Evolutionary conservation across 2,797 vertebrate species (phyloP).

Genomic region (Dryobates pubescens): DNA sequence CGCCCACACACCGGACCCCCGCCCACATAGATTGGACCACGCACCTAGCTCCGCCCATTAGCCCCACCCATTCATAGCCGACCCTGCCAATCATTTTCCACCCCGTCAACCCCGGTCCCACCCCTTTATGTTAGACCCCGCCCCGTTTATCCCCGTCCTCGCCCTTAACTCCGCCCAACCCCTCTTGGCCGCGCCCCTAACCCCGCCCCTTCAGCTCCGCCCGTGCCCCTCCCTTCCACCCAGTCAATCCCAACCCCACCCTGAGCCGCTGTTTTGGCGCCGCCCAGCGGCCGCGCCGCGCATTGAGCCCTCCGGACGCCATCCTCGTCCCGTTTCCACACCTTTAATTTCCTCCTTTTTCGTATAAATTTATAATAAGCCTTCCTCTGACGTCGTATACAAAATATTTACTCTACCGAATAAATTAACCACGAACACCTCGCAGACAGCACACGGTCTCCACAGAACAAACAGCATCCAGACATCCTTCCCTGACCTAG

Average conservation of each 20-base stretch:
- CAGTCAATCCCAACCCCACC: not conserved
- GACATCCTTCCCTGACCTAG: not conserved
- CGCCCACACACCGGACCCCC: no score
- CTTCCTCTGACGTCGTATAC: slow-evolving; percentile 68
- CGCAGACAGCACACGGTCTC: slow-evolving; percentile 5
- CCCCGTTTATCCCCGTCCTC: no score
- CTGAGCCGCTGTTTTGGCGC: not conserved
- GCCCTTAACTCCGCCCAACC: no score
- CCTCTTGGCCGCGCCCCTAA: no score
- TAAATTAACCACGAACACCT: slow-evolving; percentile 74
- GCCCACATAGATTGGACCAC: no score
- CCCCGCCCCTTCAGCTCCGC: no score
- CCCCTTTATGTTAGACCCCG: no score
- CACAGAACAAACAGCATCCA: not conserved
- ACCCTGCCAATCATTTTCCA: no score
- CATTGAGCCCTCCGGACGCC: not conserved
- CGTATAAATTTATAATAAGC: slow-evolving; percentile 70
- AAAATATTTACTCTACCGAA: slow-evolving; percentile 79
- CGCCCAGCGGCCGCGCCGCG: not conserved
- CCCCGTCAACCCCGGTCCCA: no score
- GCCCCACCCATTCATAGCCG: no score
- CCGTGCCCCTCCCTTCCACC: no score
- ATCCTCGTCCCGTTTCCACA: not conserved
- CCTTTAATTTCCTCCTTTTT: slow-evolving; percentile 27
- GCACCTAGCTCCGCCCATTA: no score